Base-by-base conservation (phyloP, 1,140 invertebrate genomes). In the Popillia japonica region DNA sequence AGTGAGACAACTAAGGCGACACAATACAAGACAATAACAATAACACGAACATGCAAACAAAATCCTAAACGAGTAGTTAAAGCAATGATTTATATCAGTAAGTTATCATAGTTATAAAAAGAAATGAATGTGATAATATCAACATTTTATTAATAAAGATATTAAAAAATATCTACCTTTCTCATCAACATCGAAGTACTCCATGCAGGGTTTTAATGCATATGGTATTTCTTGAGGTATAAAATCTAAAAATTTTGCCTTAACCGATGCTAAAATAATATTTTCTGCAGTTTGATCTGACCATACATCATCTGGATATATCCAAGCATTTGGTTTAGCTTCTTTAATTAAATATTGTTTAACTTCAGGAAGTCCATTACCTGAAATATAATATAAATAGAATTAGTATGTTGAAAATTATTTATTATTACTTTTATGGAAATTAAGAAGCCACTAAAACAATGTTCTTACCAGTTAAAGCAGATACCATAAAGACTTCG, bases 401-500 rank as follows among this genome's bases (percentile, higher is more conserved):
- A n/a, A n/a, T n/a, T n/a, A n/a, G n/a, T n/a, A n/a, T n/a, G n/a
- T n/a, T n/a, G n/a, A n/a, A n/a, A n/a, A n/a, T n/a, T n/a, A n/a
- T n/a, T n/a, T n/a, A n/a, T n/a, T n/a, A n/a, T n/a, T n/a, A n/a
- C n/a, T n/a, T n/a, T n/a, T n/a, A n/a, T n/a, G n/a, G n/a, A n/a
- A n/a, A n/a, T n/a, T n/a, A n/a, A n/a, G n/a, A n/a, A n/a, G n/a
- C n/a, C n/a, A n/a, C n/a, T n/a, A 34, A 34, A 34, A 34, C 27
- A 34, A 34, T 34, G 4, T 27, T 22, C 8, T 68, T 68, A 87
- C 92, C 91, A 72, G 91, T 91, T 41, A 96, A 84, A 0, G 96
- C 94, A 22, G 96, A 98, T 9, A 98, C 89, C 89, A 98, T 93
- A 84, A 99, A 99, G 22, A 98, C 92, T 84, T 95, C 91, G 11